Evolutionary conservation across 2,797 vertebrate genomes (phyloP), one percentile per base, ranked within the genome.

Genomic region (Spinus pinus): DNA sequence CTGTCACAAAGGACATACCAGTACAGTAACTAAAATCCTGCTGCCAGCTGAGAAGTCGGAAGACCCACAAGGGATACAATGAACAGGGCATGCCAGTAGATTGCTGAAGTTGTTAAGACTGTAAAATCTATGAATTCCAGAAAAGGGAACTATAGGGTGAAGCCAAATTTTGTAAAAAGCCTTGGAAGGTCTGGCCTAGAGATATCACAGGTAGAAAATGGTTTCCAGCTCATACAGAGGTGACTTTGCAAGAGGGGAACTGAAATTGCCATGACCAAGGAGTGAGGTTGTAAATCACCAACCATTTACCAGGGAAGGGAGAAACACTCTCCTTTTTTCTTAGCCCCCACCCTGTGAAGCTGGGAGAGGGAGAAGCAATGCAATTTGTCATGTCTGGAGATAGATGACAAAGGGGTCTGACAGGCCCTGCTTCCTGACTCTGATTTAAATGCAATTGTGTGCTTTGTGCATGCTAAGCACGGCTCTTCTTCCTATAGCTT

Each of bases 61-160:
- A 69, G 21, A 9, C 10, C 6, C n/a, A 39, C 12, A 44, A 39
- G 3, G 6, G 7, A 27, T 33, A 23, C 1, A 2, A 41, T 0
- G 2, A 90, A 50, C 7, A 58, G 30, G 20, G 12, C 10, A 50
- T 37, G 3, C 14, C 21, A 54, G 10, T 16, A 47, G 6, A 7
- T 46, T 66, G 16, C 8, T 71, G 30, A 51, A 75, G 12, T 4
- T 70, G 2, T 60, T 57, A 33, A 10, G 35, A 44, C 12, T 62
- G 14, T 42, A 60, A 71, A n/a, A 51, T 51, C 14, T n/a, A 31
- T 3, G 2, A 30, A 7, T 5, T 86, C 14, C n/a, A 35, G 41
- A 58, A 80, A 11, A 41, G 7, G 4, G 3, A 90, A 33, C 5
- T n/a, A 12, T 14, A 60, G 7, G 4, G 1, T 42, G 5, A 2